Conservation (phyloP, 2,797 vertebrate species). For the Acanthornis magna region DNA sequence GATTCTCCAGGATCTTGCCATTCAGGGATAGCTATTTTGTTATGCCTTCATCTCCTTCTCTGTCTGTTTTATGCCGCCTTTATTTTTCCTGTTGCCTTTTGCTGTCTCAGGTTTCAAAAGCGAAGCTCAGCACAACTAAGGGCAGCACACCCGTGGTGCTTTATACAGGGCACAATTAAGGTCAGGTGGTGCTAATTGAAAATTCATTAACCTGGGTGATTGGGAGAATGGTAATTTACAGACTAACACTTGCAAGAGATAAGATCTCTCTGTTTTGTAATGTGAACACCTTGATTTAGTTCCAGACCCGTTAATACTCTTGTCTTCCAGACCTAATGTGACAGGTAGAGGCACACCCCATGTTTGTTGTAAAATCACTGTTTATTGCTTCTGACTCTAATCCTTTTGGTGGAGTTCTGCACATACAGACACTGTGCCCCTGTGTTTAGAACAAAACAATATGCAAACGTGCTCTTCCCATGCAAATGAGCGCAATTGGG, state of each 20-base stretch:
- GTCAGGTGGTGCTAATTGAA: constrained; percentile 83
- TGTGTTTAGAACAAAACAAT: neutral
- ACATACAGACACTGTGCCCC: neutral
- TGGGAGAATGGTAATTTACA: constrained; percentile 66
- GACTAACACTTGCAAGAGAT: constrained; percentile 74
- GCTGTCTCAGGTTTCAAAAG: constrained; percentile 84
- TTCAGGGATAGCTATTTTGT: neutral
- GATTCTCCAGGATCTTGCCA: neutral
- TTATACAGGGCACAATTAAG: constrained; percentile 87
- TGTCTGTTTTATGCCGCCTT: constrained; percentile 65
- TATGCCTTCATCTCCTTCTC: constrained; percentile 33
- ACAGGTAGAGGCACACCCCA: neutral
- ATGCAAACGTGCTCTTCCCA: neutral
- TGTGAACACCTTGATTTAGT: constrained; percentile 10
- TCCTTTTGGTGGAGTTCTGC: neutral
- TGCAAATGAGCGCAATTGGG: neutral
- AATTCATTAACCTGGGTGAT: constrained; percentile 75
- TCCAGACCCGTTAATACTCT: constrained; percentile 3
- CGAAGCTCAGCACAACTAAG: constrained; percentile 81
- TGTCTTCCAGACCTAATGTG: neutral
- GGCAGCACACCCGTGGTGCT: constrained; percentile 80
- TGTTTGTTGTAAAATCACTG: neutral
- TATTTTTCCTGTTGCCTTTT: constrained; percentile 78
- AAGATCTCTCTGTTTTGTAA: constrained; percentile 35
- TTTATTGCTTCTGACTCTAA: constrained; percentile 23